A percentile compares a stretch with the other conserved stretches of the same genome.
These are phyloP conservation scores for Strigamia transsilvanica DNA, from an alignment of 2,888 invertebrate genomes.

Conservation along the genomic window DNA sequence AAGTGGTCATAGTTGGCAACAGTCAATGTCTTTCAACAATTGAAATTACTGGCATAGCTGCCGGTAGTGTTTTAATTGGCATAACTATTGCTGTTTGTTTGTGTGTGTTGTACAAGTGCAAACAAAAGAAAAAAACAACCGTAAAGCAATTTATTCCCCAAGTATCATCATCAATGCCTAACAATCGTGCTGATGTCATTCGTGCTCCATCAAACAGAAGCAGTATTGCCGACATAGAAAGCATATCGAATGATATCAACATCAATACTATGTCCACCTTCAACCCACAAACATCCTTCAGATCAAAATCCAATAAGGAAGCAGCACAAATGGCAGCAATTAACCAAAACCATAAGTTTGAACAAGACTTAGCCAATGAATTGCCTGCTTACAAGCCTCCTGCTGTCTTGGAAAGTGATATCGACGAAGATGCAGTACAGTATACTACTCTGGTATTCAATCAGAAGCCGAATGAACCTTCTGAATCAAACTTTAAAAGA, in stretches of 20 bases:
- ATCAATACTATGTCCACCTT: not conserved
- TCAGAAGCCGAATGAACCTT: not conserved
- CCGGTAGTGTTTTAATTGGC: not conserved
- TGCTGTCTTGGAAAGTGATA: not conserved
- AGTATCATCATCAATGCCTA: not conserved
- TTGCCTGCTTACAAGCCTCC: not conserved
- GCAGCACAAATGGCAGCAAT: not conserved
- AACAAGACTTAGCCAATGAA: too few species aligned
- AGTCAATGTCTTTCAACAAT: not conserved
- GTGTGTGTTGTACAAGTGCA: not conserved
- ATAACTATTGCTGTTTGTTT: not conserved
- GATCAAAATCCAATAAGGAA: not conserved
- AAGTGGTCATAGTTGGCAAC: not conserved
- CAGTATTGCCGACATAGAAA: not conserved
- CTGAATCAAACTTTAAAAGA: not conserved
- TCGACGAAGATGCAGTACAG: not conserved
- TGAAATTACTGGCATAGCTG: not conserved
- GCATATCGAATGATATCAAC: constrained; percentile 13
- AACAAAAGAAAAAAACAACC: not conserved
- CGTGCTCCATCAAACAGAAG: constrained; percentile 5
- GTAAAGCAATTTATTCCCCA: not conserved
- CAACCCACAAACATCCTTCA: not conserved
- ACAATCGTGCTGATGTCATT: constrained; percentile 9
- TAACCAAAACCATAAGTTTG: not conserved
- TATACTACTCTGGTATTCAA: not conserved